These are phyloP conservation scores for Calyptommatus sinebrachiatus DNA, from an alignment of 2,113 vertebrate genomes.

Conservation along the genomic window DNA sequence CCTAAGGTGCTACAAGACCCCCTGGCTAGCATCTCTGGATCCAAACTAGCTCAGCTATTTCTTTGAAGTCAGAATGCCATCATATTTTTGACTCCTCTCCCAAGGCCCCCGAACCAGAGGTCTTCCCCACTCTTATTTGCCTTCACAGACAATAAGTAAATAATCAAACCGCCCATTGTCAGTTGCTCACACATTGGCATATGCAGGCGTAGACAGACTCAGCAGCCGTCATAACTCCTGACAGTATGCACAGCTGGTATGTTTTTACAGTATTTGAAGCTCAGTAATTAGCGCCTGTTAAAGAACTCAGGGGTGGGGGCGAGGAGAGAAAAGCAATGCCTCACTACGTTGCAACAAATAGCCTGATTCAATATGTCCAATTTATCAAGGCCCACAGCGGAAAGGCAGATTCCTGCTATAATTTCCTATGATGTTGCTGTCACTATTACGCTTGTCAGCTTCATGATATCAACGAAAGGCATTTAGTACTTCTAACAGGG, in stretches of 20 bases:
- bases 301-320: slow-evolving; percentile 43
- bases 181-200: slow-evolving; percentile 71
- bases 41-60: not conserved
- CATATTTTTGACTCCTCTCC: not conserved
- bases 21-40: no score
- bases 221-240: slow-evolving; percentile 77
- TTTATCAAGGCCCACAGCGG: slow-evolving; percentile 61
- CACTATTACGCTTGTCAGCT: slow-evolving; percentile 76
- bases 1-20: no score
- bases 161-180: slow-evolving; percentile 78
- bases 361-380: slow-evolving; percentile 63
- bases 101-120: not conserved
- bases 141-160: slow-evolving; percentile 59
- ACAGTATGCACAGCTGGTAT: slow-evolving; percentile 79
- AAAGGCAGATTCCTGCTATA: slow-evolving; percentile 72
- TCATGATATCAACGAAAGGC: slow-evolving; percentile 74
- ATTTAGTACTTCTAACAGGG: slow-evolving; percentile 48
- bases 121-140: not conserved
- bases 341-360: slow-evolving; percentile 67
- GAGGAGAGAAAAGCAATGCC: slow-evolving; percentile 45
- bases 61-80: not conserved
- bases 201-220: slow-evolving; percentile 68
- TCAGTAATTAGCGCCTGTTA: slow-evolving; percentile 84
- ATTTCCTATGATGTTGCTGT: slow-evolving; percentile 77
- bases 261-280: slow-evolving; percentile 85